Percentiles rank a stretch among this genome's conserved stretches.
Conservation (phyloP, 1,140 invertebrate species). For the Apis laboriosa region DNA sequence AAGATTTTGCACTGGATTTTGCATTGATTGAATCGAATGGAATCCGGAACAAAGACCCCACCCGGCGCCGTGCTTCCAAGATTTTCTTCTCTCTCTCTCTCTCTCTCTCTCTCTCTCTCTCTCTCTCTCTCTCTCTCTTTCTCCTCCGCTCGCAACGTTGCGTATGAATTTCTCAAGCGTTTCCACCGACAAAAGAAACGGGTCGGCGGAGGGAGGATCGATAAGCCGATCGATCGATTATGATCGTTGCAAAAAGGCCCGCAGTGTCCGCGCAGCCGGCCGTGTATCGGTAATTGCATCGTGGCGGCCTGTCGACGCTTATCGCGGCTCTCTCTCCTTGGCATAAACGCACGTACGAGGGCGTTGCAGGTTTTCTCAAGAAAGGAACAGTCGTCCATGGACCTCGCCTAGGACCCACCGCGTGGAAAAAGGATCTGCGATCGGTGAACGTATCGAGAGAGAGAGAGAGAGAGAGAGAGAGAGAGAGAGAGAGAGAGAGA, state of each 20-base stretch:
- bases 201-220: slow-evolving; percentile 37
- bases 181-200: slow-evolving; percentile 54
- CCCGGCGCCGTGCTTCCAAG: background rate
- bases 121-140: background rate
- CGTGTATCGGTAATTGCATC: slow-evolving; percentile 67
- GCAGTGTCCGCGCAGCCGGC: slow-evolving; percentile 30
- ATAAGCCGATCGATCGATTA: slow-evolving; percentile 66
- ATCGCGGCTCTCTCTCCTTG: slow-evolving; percentile 66
- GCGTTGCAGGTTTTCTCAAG: slow-evolving; percentile 59
- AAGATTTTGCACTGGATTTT: too few species aligned
- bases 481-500: background rate
- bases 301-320: slow-evolving; percentile 64
- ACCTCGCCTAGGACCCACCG: slow-evolving; percentile 44
- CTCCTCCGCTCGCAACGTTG: slow-evolving; percentile 1
- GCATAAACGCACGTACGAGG: slow-evolving; percentile 63
- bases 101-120: too few species aligned
- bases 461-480: too few species aligned
- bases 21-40: background rate
- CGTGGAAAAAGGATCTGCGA: slow-evolving; percentile 50
- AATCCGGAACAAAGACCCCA: slow-evolving; percentile 45
- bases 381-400: slow-evolving; percentile 38
- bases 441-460: slow-evolving; percentile 27
- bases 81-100: slow-evolving; percentile 9
- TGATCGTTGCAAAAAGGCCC: slow-evolving; percentile 61
- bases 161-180: slow-evolving; percentile 46